Base-by-base conservation (phyloP, 2,888 invertebrate species). In the Synanthedon myopaeformis region DNA sequence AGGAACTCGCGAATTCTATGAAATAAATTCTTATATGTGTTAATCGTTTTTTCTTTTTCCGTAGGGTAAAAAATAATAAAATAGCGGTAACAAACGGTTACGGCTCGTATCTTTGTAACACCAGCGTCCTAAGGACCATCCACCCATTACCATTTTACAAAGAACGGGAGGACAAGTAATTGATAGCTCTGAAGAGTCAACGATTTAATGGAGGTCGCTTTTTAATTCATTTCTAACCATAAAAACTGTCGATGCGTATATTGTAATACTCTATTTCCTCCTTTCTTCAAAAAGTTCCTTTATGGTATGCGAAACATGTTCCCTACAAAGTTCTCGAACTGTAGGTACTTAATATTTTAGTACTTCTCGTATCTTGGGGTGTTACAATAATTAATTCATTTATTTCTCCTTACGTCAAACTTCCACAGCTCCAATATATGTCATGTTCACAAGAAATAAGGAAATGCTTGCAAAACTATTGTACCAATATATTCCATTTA, bases 101-200 rank as follows among this genome's bases (percentile, higher is more conserved):
- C 13, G 45, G 45, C 35, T 35, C 35, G 35, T 35, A 35, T 35
- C 35, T 35, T 35, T 35, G 35, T 35, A 35, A 35, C 23, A 19
- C 19, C 13, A 14, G 49, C 45, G 49, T 17, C 23, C 49, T 49
- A 49, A 23, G 19, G 49, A 23, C 49, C 49, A 28, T 56, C 52
- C 53, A 41, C n/a, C 52, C 54, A 67, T 72, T 70, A 61, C 61
- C 66, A 68, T 67, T 69, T 66, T 58, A 65, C 64, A 64, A 63
- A 60, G 60, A 62, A 62, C 55, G 64, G 62, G 59, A 61, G 63
- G 61, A 58, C 59, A 57, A 56, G 61, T 63, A 70, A 71, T 66
- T 67, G 67, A 72, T 72, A 60, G 64, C 62, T 57, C 56, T 50
- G 10, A 49, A 51, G 55, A 62, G 59, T 61, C 61, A 61, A 60